Evolutionary conservation across 1,140 invertebrate genomes (phyloP).

Genomic region (Patella vulgata): DNA sequence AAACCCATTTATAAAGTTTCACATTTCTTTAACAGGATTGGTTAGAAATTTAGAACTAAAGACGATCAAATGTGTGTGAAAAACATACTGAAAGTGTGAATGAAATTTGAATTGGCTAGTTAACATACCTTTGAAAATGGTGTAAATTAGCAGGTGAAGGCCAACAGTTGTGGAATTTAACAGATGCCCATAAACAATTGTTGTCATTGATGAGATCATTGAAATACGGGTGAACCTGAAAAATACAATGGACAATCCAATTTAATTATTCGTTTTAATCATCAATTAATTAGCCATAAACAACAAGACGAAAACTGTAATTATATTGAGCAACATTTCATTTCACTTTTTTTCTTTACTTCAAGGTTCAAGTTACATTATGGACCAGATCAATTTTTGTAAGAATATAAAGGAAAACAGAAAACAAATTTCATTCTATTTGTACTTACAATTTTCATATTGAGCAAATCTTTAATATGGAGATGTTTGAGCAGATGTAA

Average conservation of each 20-base stretch:
- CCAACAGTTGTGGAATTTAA: slow-evolving; percentile 57
- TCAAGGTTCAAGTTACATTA: not conserved
- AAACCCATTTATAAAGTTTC: not conserved
- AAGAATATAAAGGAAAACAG: not conserved
- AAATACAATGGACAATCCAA: slow-evolving; percentile 20
- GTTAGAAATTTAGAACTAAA: slow-evolving; percentile 3
- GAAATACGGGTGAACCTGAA: slow-evolving; percentile 57
- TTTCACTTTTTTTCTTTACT: not conserved
- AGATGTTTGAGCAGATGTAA: slow-evolving; percentile 52
- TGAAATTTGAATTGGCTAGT: not conserved
- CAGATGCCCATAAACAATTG: slow-evolving; percentile 46
- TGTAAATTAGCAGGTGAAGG: slow-evolving; percentile 49
- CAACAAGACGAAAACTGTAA: slow-evolving; percentile 5
- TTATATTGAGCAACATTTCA: not conserved
- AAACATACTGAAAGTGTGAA: not conserved
- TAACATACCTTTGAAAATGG: slow-evolving; percentile 54
- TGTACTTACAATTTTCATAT: slow-evolving; percentile 53
- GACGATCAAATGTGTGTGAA: not conserved
- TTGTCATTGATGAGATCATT: slow-evolving; percentile 51
- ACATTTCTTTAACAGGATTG: not conserved
- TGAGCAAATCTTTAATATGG: slow-evolving; percentile 60
- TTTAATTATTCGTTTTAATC: too few relatives aligned
- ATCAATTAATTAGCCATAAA: slow-evolving; percentile 5
- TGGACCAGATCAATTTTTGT: not conserved
- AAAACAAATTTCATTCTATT: not conserved